Base-by-base conservation (phyloP, 2,888 invertebrate species). In the Crioceris asparagi region DNA sequence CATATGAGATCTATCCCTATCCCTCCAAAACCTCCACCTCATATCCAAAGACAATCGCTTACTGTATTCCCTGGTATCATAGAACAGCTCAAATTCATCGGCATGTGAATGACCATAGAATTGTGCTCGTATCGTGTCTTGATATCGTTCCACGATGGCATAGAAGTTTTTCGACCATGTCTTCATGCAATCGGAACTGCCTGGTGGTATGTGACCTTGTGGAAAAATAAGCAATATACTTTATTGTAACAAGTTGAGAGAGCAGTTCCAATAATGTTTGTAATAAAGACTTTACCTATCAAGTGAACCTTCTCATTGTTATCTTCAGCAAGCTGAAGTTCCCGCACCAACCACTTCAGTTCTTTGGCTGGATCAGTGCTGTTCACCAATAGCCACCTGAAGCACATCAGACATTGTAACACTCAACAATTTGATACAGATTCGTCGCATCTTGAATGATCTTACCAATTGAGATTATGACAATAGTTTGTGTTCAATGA, bases 291-390 rank as follows among this genome's bases (percentile, higher is more conserved):
- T 31, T 48, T 51, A 38, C 81, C 93, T 35, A 97, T 84, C 18
- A 97, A 82, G 56, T 96, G 94, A n/a, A 96, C 96, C 63, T 93
- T 91, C 62, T 93, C 92, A 14, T 81, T 82, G 44, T 82, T 86
- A 59, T 85, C 79, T 65, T 97, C 96, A 0, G 96, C 91, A 21
- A 84, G 79, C 57, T 92, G 88, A 8, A 97, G 67, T 60, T 93
- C 90, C 52, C 86, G 80, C 36, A 93, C 83, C 30, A 97, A 72
- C 96, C 96, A 97, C 54, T 90, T 83, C 17, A 97, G 68, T 60
- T 96, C 90, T 8, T 85, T 86, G 0, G 90, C 91, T 1, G 96
- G 96, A 67, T 97, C 96, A 0, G 93, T 94, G 51, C 91, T 90
- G 63, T 97, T 94, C 43, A 96, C 69, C n/a, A 90, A 66, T 32